Evolutionary conservation across 2,797 vertebrate species (phyloP), one percentile per base, ranked within the genome.

Genomic region (Crypturellus tataupa): DNA sequence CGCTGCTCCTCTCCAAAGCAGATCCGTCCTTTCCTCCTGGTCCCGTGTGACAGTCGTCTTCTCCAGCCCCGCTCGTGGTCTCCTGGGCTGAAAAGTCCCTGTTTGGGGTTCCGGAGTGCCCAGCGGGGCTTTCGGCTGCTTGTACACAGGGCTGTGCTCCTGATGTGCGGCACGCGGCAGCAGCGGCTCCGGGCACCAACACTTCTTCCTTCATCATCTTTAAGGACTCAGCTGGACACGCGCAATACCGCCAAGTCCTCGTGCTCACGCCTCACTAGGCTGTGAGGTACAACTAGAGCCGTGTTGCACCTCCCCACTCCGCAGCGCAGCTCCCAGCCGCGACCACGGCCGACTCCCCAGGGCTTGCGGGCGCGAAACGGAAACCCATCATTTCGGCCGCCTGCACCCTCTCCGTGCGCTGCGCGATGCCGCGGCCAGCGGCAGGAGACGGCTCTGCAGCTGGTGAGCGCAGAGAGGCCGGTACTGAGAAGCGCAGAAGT

Each of bases 401-500:
- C 91, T 51, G 62, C 6, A 1, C 76, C 20, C 68, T 70, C 75
- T 87, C 85, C 71, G 55, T 56, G 72, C 82, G 79, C 92, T 69
- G 63, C 40, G 53, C 79, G 58, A 71, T 53, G 71, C 75, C 7
- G 80, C 13, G 47, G 40, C 92, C 33, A 33, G 72, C 82, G 62
- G 84, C 55, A 96, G 89, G 85, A 90, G 90, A 96, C 92, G 83
- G 63, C 96, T 97, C 96, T 95, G 95, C 64, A 94, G 94, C 95
- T 98, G 98, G 98, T 98, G 98, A 98, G 98, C 97, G 97, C 89
- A 96, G 98, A 98, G 98, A 98, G 98, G 98, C 97, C 98, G 97
- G 97, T 98, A 98, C 90, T 90, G 94, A 94, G 95, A 97, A 97
- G 96, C 96, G 98, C 96, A 97, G 97, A 97, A 97, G 51, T 96